phyloP scores from a whole-genome alignment of 2,888 invertebrate species.

The Sabatieria punctata region DNA sequence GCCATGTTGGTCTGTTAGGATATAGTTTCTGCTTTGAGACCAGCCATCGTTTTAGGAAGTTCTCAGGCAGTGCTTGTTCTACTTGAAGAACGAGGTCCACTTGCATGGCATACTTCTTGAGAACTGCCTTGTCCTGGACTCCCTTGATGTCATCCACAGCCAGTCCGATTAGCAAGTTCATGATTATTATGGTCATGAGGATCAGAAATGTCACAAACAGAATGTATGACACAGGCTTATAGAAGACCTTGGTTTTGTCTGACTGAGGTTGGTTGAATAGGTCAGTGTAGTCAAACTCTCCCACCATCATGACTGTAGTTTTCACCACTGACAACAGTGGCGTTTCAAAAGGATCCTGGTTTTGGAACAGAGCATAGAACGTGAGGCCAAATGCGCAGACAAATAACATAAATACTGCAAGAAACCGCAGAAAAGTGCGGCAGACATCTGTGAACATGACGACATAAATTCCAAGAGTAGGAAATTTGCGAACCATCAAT shows the following conservation, averaged over 20 bases:
- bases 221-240: slow-evolving; percentile 30
- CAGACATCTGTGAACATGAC: slow-evolving; percentile 35
- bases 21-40: slow-evolving; percentile 22
- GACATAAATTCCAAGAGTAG: slow-evolving; percentile 33
- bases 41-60: slow-evolving; percentile 30
- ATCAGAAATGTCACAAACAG: slow-evolving; percentile 33
- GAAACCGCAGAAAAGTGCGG: slow-evolving; percentile 32
- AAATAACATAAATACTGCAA: slow-evolving; percentile 32
- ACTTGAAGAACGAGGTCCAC: slow-evolving; percentile 24
- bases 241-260: slow-evolving; percentile 12
- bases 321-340: slow-evolving; percentile 27
- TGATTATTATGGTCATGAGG: slow-evolving; percentile 33
- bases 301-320: slow-evolving; percentile 34
- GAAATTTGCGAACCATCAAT: slow-evolving; percentile 32
- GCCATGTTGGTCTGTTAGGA: too few relatives aligned
- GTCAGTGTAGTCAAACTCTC: slow-evolving; percentile 31
- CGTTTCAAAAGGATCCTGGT: slow-evolving; percentile 25
- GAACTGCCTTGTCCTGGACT: slow-evolving; percentile 39
- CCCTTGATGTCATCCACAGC: slow-evolving; percentile 42
- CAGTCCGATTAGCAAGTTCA: slow-evolving; percentile 36
- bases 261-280: slow-evolving; percentile 26
- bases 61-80: slow-evolving; percentile 25
- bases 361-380: slow-evolving; percentile 26
- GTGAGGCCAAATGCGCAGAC: slow-evolving; percentile 27
- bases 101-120: slow-evolving; percentile 35